Conservation (phyloP, 1,140 invertebrate genomes). For the Cecropterus lyciades region DNA sequence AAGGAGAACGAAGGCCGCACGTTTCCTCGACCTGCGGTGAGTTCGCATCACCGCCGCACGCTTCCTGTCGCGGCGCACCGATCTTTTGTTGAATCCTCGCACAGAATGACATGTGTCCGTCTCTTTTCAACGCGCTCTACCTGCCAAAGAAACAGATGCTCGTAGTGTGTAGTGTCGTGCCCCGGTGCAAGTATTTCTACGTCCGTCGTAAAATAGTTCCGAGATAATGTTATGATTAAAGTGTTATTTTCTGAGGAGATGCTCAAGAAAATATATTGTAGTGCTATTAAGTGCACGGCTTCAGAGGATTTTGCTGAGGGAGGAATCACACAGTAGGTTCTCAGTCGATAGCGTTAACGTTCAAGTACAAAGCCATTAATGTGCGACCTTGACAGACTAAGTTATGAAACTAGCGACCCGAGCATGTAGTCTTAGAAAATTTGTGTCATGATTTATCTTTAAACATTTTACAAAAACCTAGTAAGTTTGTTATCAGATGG, state of each 20-base stretch:
- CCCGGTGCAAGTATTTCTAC: constrained; percentile 30
- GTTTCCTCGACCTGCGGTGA: constrained; percentile 81
- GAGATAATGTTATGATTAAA: constrained; percentile 37
- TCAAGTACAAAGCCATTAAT: constrained; percentile 75
- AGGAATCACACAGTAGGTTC: constrained; percentile 47
- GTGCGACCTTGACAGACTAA: constrained; percentile 71
- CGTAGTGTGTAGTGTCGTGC: constrained; percentile 48
- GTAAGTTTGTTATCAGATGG: constrained; percentile 5
- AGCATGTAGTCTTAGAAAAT: constrained; percentile 69
- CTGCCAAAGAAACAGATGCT: constrained; percentile 57
- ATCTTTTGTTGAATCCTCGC: constrained; percentile 78
- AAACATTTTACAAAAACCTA: constrained; percentile 5
- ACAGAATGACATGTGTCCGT: constrained; percentile 66
- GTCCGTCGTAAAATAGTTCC: constrained; percentile 31
- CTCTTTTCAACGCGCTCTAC: constrained; percentile 70
- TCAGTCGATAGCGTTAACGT: constrained; percentile 54
- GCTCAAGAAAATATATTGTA: constrained; percentile 51
- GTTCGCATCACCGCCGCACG: constrained; percentile 62
- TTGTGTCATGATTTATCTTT: constrained; percentile 60
- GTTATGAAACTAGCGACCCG: constrained; percentile 65
- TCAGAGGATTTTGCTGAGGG: constrained; percentile 46
- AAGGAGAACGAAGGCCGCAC: constrained; percentile 77
- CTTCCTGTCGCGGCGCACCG: constrained; percentile 61
- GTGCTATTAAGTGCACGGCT: constrained; percentile 46
- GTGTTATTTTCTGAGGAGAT: constrained; percentile 46